These are phyloP conservation scores for Agriotes lineatus DNA, from an alignment of 2,888 invertebrate species.

Conservation along the genomic window DNA sequence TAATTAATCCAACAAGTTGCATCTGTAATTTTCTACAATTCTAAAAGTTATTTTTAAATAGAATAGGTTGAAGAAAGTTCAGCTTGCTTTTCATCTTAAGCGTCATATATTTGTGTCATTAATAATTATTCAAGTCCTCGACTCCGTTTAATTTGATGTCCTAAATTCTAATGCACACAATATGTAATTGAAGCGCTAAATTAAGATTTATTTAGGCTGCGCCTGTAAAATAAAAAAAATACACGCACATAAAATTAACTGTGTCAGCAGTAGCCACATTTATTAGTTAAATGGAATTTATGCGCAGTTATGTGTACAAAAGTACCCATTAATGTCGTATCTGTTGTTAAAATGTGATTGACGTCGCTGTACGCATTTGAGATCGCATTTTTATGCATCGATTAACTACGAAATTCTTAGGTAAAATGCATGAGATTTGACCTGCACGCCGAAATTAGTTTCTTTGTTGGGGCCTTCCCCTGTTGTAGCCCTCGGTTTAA, in stretches of 20 bases:
- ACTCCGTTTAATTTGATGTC: conserved; percentile 9
- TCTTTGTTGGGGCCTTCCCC: conserved; percentile 4
- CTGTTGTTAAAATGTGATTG: too few species aligned
- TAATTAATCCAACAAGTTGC: too few species aligned
- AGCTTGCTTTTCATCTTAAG: too few species aligned
- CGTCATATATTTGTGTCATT: too few species aligned
- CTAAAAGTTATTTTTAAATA: too few species aligned
- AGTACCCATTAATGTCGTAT: neutral
- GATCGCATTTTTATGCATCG: neutral
- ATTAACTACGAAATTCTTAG: neutral
- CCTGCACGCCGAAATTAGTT: neutral
- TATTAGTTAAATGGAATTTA: neutral
- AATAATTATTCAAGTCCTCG: neutral
- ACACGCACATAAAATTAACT: neutral
- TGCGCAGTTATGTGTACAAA: neutral
- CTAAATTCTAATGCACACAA: conserved; percentile 13
- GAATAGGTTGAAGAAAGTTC: too few species aligned
- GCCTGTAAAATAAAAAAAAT: neutral
- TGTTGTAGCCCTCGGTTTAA: neutral
- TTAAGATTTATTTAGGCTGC: conserved; percentile 7
- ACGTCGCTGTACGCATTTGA: too few species aligned
- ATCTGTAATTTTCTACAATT: too few species aligned
- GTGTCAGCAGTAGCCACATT: neutral
- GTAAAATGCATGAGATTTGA: too few species aligned
- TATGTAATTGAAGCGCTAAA: neutral